Conservation (phyloP, 2,888 invertebrate species). For the Choristoneura rosaceana region DNA sequence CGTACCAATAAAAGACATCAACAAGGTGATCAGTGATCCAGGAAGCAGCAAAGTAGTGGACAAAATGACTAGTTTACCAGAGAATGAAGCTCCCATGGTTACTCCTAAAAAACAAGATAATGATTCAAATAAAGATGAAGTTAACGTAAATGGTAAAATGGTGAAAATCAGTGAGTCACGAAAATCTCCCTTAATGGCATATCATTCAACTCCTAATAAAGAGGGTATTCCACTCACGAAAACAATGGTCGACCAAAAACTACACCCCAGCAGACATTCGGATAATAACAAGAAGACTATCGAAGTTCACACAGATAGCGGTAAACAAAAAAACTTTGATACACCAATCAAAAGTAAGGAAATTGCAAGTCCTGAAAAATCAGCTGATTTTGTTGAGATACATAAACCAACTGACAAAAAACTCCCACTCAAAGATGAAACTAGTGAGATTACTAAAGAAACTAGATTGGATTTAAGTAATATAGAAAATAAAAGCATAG, state of each 20-base stretch:
- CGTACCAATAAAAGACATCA: slow-evolving; percentile 68
- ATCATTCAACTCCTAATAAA: slow-evolving; percentile 79
- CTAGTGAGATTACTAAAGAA: slow-evolving; percentile 5
- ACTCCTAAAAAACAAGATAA: slow-evolving; percentile 52
- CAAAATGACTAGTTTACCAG: slow-evolving; percentile 53
- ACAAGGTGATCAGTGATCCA: slow-evolving; percentile 63
- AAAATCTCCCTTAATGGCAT: slow-evolving; percentile 78
- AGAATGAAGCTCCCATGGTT: slow-evolving; percentile 54
- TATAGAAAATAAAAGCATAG: slow-evolving; percentile 21
- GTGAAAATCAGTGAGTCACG: slow-evolving; percentile 75
- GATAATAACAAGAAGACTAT: slow-evolving; percentile 79
- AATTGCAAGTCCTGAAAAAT: slow-evolving; percentile 35
- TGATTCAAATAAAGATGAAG: slow-evolving; percentile 63
- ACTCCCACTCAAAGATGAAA: slow-evolving; percentile 1
- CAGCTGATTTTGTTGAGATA: not conserved
- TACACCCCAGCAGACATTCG: slow-evolving; percentile 76
- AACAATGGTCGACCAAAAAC: slow-evolving; percentile 77
- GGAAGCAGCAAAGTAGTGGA: slow-evolving; percentile 61
- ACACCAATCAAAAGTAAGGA: slow-evolving; percentile 48
- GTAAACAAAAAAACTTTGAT: slow-evolving; percentile 62
- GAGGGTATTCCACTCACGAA: slow-evolving; percentile 79
- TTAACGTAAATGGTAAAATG: slow-evolving; percentile 71
- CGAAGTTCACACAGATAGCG: slow-evolving; percentile 76
- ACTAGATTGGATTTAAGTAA: not conserved
- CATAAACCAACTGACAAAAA: slow-evolving; percentile 22